phyloP scores from a whole-genome alignment of 2,888 invertebrate species.

The Camponotus fellah region DNA sequence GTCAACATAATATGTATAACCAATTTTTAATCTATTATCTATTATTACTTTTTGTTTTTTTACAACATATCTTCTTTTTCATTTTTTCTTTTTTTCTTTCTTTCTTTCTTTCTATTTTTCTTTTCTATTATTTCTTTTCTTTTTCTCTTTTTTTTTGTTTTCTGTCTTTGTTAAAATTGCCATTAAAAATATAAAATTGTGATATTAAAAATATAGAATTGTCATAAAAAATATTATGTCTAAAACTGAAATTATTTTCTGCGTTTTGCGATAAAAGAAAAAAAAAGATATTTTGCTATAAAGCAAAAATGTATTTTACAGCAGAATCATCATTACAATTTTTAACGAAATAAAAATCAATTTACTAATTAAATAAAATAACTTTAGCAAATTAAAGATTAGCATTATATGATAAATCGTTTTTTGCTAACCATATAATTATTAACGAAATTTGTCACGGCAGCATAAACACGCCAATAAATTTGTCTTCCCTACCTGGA shows the following conservation, averaged over 20 bases:
- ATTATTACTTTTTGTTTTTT: constrained; percentile 11
- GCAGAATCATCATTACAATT: neutral
- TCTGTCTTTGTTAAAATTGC: neutral
- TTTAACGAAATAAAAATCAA: neutral
- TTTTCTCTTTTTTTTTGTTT: neutral
- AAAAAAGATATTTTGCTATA: neutral
- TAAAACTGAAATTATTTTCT: neutral
- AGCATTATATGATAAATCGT: neutral
- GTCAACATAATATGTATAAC: too few species aligned
- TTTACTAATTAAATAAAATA: neutral
- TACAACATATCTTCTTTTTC: neutral
- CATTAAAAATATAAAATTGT: too few species aligned
- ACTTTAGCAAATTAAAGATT: neutral
- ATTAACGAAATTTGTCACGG: neutral
- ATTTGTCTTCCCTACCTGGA: neutral
- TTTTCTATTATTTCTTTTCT: neutral
- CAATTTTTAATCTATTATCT: neutral
- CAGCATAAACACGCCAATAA: neutral
- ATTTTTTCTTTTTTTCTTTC: neutral
- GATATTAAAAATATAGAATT: too few species aligned
- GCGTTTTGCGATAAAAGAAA: neutral
- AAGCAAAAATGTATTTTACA: neutral
- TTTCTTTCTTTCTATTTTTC: too few species aligned
- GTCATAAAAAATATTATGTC: neutral
- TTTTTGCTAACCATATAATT: neutral